Conservation (phyloP, 2,888 invertebrate genomes). For the Scotopteryx bipunctaria region DNA sequence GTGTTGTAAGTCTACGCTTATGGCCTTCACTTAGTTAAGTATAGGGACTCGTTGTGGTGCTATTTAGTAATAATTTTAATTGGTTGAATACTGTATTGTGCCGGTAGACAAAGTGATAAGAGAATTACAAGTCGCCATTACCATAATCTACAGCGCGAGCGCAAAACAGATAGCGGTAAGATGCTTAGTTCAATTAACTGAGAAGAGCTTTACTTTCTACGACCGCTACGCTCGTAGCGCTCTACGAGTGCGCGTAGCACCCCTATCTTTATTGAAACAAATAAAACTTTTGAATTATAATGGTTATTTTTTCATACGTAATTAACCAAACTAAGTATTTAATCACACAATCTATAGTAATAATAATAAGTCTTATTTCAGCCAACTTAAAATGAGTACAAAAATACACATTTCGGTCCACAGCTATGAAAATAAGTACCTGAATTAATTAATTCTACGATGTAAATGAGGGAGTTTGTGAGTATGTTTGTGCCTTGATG, state of each 20-base stretch:
- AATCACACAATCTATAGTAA: too few relatives aligned
- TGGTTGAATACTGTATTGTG: constrained; percentile 45
- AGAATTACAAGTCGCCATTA: constrained; percentile 73
- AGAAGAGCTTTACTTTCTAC: constrained; percentile 50
- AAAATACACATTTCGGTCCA: too few relatives aligned
- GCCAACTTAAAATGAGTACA: too few relatives aligned
- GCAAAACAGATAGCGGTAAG: constrained; percentile 79
- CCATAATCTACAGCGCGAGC: constrained; percentile 76
- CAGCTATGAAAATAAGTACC: too few relatives aligned
- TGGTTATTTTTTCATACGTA: too few relatives aligned
- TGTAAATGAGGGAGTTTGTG: too few relatives aligned
- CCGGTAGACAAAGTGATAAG: constrained; percentile 77
- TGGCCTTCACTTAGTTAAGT: constrained; percentile 48
- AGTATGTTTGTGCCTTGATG: too few relatives aligned
- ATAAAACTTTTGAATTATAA: constrained; percentile 34
- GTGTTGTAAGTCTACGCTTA: constrained; percentile 59
- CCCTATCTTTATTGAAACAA: constrained; percentile 49
- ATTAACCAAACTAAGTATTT: too few relatives aligned
- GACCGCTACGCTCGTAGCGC: constrained; percentile 46
- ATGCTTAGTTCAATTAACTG: constrained; percentile 78
- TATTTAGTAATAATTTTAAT: constrained; percentile 35
- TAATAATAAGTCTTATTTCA: too few relatives aligned
- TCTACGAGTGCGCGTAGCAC: constrained; percentile 40
- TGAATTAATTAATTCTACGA: too few relatives aligned
- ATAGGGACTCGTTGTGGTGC: constrained; percentile 12